Evolutionary conservation across 2,797 vertebrate genomes (phyloP).

Genomic region (Muraenolepis orangiensis): DNA sequence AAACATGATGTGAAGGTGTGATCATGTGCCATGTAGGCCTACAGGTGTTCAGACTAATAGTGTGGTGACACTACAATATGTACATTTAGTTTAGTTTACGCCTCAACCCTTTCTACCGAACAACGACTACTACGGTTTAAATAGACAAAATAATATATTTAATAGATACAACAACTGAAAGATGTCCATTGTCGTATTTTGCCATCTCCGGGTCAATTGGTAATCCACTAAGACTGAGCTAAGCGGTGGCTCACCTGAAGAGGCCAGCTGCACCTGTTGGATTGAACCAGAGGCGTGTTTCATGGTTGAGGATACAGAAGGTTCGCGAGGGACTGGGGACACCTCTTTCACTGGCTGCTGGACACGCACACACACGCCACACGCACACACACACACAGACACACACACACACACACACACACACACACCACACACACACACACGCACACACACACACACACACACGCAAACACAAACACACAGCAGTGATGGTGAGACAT

Average conservation of each 20-base stretch:
- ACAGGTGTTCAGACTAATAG: background rate
- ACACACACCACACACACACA: no score
- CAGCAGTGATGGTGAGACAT: slow-evolving; percentile 25
- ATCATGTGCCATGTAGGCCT: no score
- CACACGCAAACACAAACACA: no score
- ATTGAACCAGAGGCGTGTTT: slow-evolving; percentile 49
- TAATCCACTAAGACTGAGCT: background rate
- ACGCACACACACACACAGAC: background rate
- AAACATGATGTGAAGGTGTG: background rate
- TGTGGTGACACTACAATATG: background rate
- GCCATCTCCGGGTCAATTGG: background rate
- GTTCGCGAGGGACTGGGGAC: slow-evolving; percentile 63
- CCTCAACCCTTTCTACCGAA: background rate
- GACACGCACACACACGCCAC: slow-evolving; percentile 27
- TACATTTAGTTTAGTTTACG: background rate
- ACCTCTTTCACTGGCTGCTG: slow-evolving; percentile 77
- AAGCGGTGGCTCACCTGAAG: slow-evolving; percentile 61
- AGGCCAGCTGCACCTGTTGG: slow-evolving; percentile 71
- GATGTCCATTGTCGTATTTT: background rate
- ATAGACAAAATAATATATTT: background rate
- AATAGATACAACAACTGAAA: no score
- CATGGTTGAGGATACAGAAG: slow-evolving; percentile 39
- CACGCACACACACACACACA: no score
- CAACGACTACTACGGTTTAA: background rate
- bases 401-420: no score